A percentile compares a stretch with the other conserved stretches of the same genome.
Evolutionary conservation across 2,113 vertebrate genomes (phyloP).

Genomic region (Etheostoma cragini): DNA sequence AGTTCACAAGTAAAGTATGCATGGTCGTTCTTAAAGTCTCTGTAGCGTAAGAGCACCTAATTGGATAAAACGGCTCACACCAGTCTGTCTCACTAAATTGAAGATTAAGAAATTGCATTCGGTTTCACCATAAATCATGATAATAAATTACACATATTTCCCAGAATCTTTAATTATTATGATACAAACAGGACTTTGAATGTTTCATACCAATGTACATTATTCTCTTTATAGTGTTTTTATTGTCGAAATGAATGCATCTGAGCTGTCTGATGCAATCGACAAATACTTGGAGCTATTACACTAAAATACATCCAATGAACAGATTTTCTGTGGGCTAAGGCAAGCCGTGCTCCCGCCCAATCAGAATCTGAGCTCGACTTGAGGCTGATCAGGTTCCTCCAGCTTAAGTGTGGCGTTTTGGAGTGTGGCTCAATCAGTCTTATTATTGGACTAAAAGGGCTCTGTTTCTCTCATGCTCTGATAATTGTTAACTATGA

Average conservation of each 20-base stretch:
- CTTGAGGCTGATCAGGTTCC: slow-evolving; percentile 49
- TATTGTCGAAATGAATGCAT: slow-evolving; percentile 24
- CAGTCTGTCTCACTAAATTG: slow-evolving; percentile 21
- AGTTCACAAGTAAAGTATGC: slow-evolving; percentile 6
- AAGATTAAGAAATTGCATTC: slow-evolving; percentile 7
- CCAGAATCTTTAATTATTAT: slow-evolving; percentile 15
- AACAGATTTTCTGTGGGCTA: slow-evolving; percentile 58
- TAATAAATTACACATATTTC: slow-evolving; percentile 7
- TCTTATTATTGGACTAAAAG: slow-evolving; percentile 59
- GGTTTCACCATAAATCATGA: slow-evolving; percentile 1
- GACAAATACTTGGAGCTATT: slow-evolving; percentile 29
- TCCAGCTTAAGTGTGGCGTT: slow-evolving; percentile 42
- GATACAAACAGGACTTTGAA: background rate
- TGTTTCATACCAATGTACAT: background rate
- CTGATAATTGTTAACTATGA: slow-evolving; percentile 67
- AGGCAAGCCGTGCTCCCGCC: slow-evolving; percentile 10
- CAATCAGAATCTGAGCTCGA: slow-evolving; percentile 43
- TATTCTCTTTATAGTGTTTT: slow-evolving; percentile 1
- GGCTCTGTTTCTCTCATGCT: slow-evolving; percentile 35
- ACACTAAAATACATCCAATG: slow-evolving; percentile 33
- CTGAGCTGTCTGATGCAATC: slow-evolving; percentile 44
- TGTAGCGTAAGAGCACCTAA: slow-evolving; percentile 35
- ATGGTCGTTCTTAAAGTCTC: slow-evolving; percentile 22
- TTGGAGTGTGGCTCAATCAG: slow-evolving; percentile 56
- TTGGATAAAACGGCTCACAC: slow-evolving; percentile 42